Evolutionary conservation across 2,888 invertebrate genomes (phyloP).

Genomic region (Melikaiella ostensackeni): DNA sequence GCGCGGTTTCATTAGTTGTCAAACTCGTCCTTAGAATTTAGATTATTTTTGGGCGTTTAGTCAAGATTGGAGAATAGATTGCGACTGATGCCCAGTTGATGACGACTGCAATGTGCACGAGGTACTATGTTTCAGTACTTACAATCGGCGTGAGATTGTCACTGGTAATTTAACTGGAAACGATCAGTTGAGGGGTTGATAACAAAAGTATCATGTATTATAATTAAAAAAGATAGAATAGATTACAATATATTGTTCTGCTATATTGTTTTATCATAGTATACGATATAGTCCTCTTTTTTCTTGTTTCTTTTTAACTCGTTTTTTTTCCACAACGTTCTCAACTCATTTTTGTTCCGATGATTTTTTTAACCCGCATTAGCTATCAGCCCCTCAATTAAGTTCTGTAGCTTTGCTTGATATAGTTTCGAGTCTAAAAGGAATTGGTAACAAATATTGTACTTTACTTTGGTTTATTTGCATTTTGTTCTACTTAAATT

Average conservation of each 20-base stretch:
- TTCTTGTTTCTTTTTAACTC: too few relatives aligned
- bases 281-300: too few relatives aligned
- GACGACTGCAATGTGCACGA: neutral
- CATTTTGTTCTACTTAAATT: too few relatives aligned
- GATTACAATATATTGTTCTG: too few relatives aligned
- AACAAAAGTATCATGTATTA: too few relatives aligned
- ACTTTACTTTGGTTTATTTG: neutral
- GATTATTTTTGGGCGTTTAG: neutral
- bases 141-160: neutral
- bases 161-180: neutral
- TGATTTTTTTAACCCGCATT: too few relatives aligned
- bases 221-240: too few relatives aligned
- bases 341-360: too few relatives aligned
- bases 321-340: too few relatives aligned
- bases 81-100: neutral
- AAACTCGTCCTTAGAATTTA: constrained; percentile 5
- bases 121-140: neutral
- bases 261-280: too few relatives aligned
- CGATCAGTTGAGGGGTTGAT: neutral
- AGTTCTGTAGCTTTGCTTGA: neutral
- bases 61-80: neutral
- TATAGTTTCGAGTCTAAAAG: neutral
- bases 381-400: neutral
- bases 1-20: neutral
- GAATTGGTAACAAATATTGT: neutral